Evolutionary conservation across 2,888 invertebrate species (phyloP).

Genomic region (Oxytorus armatus): DNA sequence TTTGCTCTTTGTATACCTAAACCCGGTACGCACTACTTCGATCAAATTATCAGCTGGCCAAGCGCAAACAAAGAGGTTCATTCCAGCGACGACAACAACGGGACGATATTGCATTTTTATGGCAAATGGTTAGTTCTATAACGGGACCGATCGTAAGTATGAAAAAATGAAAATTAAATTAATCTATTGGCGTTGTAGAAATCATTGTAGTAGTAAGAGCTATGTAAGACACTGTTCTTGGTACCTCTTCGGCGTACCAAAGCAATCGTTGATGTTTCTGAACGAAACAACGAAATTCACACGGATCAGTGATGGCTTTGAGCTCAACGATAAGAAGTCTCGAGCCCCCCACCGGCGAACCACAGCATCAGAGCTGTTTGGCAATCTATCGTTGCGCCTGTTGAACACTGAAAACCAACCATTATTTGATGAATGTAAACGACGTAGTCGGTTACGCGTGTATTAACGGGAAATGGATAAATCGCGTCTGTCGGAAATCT

Average conservation of each 20-base stretch:
- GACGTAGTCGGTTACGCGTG: constrained; percentile 9
- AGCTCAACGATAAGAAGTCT: constrained; percentile 58
- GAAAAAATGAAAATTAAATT: not conserved
- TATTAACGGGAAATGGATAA: constrained; percentile 65
- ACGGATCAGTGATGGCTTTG: constrained; percentile 5
- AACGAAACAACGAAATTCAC: constrained; percentile 42
- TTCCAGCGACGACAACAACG: constrained; percentile 52
- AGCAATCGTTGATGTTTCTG: constrained; percentile 61
- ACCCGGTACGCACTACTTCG: constrained; percentile 43
- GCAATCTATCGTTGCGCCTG: constrained; percentile 70
- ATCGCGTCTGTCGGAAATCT: constrained; percentile 62
- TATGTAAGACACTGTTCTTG: constrained; percentile 26
- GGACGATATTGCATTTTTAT: constrained; percentile 63
- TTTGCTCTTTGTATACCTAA: not conserved
- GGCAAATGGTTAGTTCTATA: constrained; percentile 56
- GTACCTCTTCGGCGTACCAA: constrained; percentile 46
- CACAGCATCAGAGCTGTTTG: constrained; percentile 71
- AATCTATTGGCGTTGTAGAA: not conserved
- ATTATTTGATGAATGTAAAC: constrained; percentile 63
- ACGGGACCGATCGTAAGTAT: not conserved
- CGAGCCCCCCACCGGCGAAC: constrained; percentile 71
- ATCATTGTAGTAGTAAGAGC: constrained; percentile 26
- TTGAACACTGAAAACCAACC: constrained; percentile 57
- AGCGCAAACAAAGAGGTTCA: constrained; percentile 64
- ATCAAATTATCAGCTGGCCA: constrained; percentile 71